Base-by-base conservation (phyloP, 2,113 vertebrate genomes). In the Dascyllus trimaculatus region DNA sequence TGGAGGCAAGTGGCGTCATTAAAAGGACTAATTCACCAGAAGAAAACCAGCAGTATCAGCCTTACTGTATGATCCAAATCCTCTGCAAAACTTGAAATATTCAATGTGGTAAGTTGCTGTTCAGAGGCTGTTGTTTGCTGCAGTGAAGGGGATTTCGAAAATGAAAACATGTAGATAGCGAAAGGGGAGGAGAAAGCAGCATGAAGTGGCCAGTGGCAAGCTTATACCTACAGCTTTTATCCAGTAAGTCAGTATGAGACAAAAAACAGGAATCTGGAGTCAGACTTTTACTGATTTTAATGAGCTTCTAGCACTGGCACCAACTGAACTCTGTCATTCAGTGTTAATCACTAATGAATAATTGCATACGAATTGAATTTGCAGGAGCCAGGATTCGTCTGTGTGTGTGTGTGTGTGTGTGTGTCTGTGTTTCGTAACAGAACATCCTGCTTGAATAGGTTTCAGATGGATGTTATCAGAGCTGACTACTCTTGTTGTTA, bases 401-500 rank as follows among this genome's bases (percentile, higher is more conserved):
- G 48, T 48, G 53, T 60, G 13, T 52, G 40, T 15, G 40, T 43
- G 40, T 43, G 40, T 43, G 40, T 43, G 13, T 43, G 40, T 43
- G 40, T 43, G 40, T 43, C 13, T 43, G 40, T 46, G n/a, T 87
- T 71, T n/a, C 46, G 26, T 68, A 79, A 75, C 43, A 53, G 43
- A 68, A 32, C 25, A 67, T 52, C 57, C 64, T 82, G 59, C 65
- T 61, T 77, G 60, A 84, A 69, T 65, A 70, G 71, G 57, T 60
- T 83, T 78, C 58, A 80, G 80, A 64, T 57, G 43, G 74, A 82
- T 84, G 72, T 70, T 59, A 75, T 59, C 54, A 60, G 63, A 78
- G 54, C 54, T 79, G 49, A 81, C 71, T 62, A 5, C 46, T 58
- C n/a, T 65, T 43, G 49, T 54, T 62, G 26, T 56, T 35, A 59